Percentiles rank a stretch among this genome's conserved stretches.
phyloP scores from a whole-genome alignment of 1,140 invertebrate genomes.

The Orussus abietinus region DNA sequence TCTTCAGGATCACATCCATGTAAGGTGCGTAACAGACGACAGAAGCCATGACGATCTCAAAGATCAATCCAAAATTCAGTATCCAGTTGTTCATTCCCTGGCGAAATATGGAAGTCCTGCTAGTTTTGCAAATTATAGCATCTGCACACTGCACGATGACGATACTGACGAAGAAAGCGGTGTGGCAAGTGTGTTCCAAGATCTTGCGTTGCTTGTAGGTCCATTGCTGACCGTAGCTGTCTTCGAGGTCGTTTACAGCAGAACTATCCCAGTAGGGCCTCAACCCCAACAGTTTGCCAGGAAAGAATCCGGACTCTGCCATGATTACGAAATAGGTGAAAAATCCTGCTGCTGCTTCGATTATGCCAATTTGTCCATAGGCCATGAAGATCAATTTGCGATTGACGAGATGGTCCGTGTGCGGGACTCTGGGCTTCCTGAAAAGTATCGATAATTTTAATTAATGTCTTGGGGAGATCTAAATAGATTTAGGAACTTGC shows the following conservation, averaged over 20 bases:
- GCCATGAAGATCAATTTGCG: slow-evolving; percentile 69
- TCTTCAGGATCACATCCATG: slow-evolving; percentile 61
- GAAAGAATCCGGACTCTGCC: slow-evolving; percentile 80
- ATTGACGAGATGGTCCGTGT: slow-evolving; percentile 78
- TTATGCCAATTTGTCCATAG: slow-evolving; percentile 83
- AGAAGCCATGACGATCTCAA: slow-evolving; percentile 63
- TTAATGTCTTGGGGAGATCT: too few species aligned
- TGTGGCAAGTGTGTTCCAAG: slow-evolving; percentile 74
- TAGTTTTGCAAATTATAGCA: slow-evolving; percentile 77
- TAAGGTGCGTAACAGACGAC: slow-evolving; percentile 68
- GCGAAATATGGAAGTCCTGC: slow-evolving; percentile 69
- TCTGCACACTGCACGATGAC: slow-evolving; percentile 79
- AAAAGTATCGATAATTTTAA: too few species aligned
- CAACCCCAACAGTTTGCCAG: slow-evolving; percentile 64
- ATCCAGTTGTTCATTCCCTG: slow-evolving; percentile 76
- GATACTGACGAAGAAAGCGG: slow-evolving; percentile 76
- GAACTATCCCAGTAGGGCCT: slow-evolving; percentile 72
- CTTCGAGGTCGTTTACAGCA: slow-evolving; percentile 64
- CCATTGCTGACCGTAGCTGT: slow-evolving; percentile 83
- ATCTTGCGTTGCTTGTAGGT: slow-evolving; percentile 64
- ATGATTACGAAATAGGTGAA: slow-evolving; percentile 84
- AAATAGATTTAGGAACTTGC: too few species aligned
- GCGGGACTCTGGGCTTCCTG: slow-evolving; percentile 72
- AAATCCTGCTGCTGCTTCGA: slow-evolving; percentile 83
- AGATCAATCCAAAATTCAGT: slow-evolving; percentile 67